These are phyloP conservation scores for Syritta pipiens DNA, from an alignment of 2,888 invertebrate genomes.

Conservation along the genomic window DNA sequence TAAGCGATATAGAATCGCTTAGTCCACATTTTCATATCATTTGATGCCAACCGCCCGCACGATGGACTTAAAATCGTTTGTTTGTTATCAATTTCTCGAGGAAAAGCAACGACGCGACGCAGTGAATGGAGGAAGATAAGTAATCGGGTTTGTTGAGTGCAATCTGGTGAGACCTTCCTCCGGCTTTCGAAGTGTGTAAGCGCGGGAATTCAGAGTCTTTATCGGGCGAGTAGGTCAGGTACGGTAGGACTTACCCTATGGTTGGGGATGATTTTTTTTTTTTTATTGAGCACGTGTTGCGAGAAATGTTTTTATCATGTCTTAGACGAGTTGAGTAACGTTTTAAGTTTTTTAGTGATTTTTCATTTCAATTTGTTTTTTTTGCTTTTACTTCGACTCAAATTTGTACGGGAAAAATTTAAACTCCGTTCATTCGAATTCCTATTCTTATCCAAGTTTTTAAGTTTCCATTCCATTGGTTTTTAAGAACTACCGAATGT, in stretches of 20 bases:
- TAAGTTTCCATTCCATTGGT: too few relatives aligned
- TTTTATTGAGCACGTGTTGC: too few relatives aligned
- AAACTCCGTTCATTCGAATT: too few relatives aligned
- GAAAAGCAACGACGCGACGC: slow-evolving; percentile 24
- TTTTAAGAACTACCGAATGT: too few relatives aligned
- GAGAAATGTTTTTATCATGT: too few relatives aligned
- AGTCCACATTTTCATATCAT: slow-evolving; percentile 29
- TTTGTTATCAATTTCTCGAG: slow-evolving; percentile 24
- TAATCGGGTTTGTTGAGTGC: neutral
- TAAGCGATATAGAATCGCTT: slow-evolving; percentile 9
- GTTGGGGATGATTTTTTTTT: neutral
- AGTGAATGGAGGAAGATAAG: neutral
- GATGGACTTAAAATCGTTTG: neutral
- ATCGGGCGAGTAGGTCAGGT: slow-evolving; percentile 14
- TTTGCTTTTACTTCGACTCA: too few relatives aligned
- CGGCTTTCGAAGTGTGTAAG: neutral
- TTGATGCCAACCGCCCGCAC: slow-evolving; percentile 1
- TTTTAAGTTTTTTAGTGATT: too few relatives aligned
- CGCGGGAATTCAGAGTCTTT: neutral
- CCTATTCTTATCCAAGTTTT: too few relatives aligned
- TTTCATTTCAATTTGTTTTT: too few relatives aligned
- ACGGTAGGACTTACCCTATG: neutral
- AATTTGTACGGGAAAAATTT: too few relatives aligned
- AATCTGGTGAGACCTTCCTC: neutral
- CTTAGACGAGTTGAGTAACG: too few relatives aligned